These are phyloP conservation scores for Isaurus tuberculatus DNA, from an alignment of 92 coral and sea anemone genomes.

Conservation along the genomic window DNA sequence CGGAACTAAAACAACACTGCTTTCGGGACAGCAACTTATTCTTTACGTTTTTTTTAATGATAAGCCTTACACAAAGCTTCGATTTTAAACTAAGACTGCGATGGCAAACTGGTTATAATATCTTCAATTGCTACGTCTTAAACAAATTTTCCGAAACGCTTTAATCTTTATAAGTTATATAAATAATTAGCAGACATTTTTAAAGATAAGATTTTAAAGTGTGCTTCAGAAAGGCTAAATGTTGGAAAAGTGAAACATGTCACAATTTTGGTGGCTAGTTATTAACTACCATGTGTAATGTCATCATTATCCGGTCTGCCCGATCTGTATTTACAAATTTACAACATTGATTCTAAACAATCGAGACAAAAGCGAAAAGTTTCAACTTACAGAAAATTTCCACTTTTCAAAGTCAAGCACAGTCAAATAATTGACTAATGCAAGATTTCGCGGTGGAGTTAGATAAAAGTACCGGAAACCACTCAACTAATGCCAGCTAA, in stretches of 20 bases:
- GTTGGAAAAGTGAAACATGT: neutral
- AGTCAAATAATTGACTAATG: neutral
- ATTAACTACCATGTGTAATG: neutral
- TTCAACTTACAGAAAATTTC: neutral
- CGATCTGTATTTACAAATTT: conserved; percentile 12
- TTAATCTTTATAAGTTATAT: too few relatives aligned
- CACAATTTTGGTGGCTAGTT: neutral
- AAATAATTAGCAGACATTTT: too few relatives aligned
- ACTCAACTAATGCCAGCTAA: conserved; percentile 15
- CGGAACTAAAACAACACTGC: neutral
- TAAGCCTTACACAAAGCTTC: too few relatives aligned
- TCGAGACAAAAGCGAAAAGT: conserved; percentile 25
- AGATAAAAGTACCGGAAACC: conserved; percentile 46
- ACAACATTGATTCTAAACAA: conserved; percentile 18
- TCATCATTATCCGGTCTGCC: conserved; percentile 9
- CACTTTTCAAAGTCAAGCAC: neutral
- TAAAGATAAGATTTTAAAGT: conserved; percentile 17
- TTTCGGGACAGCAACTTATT: neutral
- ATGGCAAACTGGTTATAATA: too few relatives aligned
- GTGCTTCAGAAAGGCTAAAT: neutral
- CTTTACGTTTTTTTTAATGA: too few relatives aligned
- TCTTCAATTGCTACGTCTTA: too few relatives aligned
- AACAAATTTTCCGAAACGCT: too few relatives aligned
- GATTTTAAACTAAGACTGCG: too few relatives aligned
- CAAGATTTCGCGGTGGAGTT: conserved; percentile 23